Conservation (phyloP, 2,797 vertebrate species). For the Cacajao melanocephalus region DNA sequence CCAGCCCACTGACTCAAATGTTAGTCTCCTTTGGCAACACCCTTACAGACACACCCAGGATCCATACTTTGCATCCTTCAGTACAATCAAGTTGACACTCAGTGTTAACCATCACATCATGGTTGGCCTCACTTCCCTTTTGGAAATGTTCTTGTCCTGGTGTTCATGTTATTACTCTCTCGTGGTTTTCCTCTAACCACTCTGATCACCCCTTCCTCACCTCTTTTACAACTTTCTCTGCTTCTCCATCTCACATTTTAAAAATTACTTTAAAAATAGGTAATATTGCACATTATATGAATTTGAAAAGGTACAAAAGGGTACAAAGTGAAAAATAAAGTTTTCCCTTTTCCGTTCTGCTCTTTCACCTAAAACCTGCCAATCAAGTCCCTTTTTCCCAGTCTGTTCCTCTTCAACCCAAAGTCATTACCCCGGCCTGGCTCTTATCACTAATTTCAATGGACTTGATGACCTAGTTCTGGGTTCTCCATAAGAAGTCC, state of each 20-base stretch:
- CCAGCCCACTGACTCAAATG: background rate
- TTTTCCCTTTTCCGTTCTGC: background rate
- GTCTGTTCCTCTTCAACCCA: background rate
- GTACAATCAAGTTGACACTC: background rate
- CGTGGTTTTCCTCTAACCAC: background rate
- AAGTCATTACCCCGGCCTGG: background rate
- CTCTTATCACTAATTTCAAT: background rate
- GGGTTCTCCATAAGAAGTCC: background rate
- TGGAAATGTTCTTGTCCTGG: background rate
- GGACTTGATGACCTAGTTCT: background rate
- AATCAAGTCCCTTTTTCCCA: background rate
- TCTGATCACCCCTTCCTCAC: background rate
- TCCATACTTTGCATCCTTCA: background rate
- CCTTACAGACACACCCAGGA: background rate
- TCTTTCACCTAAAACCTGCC: background rate
- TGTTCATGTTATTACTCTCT: background rate
- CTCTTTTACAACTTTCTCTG: background rate
- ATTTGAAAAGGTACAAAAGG: background rate
- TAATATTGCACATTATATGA: background rate
- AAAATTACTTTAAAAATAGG: background rate
- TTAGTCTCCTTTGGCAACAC: background rate
- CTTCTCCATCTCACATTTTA: background rate
- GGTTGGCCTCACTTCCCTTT: background rate
- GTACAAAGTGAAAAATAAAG: background rate
- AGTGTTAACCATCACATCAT: background rate